Evolutionary conservation across 2,113 vertebrate genomes (phyloP).

Genomic region (Anarrhichthys ocellatus): DNA sequence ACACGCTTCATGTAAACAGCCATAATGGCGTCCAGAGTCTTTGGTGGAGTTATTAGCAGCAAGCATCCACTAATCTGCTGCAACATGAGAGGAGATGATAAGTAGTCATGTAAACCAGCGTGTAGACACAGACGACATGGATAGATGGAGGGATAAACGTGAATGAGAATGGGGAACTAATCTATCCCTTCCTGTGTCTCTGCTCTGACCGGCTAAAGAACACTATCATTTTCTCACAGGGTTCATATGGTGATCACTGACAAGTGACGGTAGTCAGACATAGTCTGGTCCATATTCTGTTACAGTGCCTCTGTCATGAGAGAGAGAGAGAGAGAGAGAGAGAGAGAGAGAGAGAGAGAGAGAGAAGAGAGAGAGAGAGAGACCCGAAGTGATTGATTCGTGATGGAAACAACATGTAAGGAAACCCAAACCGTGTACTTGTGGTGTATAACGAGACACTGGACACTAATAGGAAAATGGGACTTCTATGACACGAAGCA

Average conservation of each 20-base stretch:
- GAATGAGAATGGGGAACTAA: conserved; percentile 26
- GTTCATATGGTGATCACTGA: conserved; percentile 20
- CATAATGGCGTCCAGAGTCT: conserved; percentile 19
- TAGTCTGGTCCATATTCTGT: conserved; percentile 37
- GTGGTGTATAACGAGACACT: conserved; percentile 42
- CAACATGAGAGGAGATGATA: conserved; percentile 56
- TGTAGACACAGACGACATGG: conserved; percentile 29
- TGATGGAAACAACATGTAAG: conserved; percentile 71
- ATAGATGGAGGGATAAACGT: conserved; percentile 41
- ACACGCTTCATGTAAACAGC: conserved; percentile 2
- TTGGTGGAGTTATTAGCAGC: conserved; percentile 40
- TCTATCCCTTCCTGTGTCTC: conserved; percentile 26
- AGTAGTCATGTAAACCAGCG: conserved; percentile 55
- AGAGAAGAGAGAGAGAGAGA: conserved; percentile 26
- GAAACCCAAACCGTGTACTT: conserved; percentile 64
- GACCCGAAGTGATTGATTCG: conserved; percentile 57
- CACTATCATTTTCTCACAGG: conserved; percentile 18
- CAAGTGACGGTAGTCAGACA: conserved; percentile 49
- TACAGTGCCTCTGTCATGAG: conserved; percentile 27
- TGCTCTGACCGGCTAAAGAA: background rate
- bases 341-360: conserved; percentile 15
- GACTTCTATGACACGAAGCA: conserved; percentile 35
- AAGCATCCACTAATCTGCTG: conserved; percentile 56
- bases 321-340: conserved; percentile 20
- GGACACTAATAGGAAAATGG: conserved; percentile 45